Conservation (phyloP, 2,797 vertebrate species). For the Syncerus caffer region DNA sequence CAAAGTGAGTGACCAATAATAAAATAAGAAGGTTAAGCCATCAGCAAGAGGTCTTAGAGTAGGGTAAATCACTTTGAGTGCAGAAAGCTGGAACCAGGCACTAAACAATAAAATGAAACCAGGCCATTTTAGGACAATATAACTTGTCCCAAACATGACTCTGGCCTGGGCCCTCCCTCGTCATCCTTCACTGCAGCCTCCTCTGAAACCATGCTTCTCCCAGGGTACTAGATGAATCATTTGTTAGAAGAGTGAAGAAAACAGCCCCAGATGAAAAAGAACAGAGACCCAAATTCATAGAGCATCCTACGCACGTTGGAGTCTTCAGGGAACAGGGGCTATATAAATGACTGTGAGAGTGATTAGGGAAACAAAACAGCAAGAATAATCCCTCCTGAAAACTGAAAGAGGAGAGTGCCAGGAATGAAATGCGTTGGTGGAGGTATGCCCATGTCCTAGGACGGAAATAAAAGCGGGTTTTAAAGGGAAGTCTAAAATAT, state of each 20-base stretch:
- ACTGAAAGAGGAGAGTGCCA: conserved; percentile 14
- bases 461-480: conserved; percentile 16
- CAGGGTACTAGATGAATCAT: neutral
- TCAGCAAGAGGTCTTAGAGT: neutral
- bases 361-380: conserved; percentile 40
- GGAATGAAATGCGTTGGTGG: neutral
- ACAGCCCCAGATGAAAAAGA: neutral
- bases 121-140: neutral
- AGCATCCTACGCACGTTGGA: neutral
- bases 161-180: neutral
- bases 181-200: neutral
- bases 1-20: neutral
- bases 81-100: neutral
- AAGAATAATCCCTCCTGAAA: conserved; percentile 44
- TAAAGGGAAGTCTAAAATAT: conserved; percentile 32
- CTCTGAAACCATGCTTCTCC: neutral
- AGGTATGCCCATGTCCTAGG: conserved; percentile 2
- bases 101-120: conserved; percentile 15
- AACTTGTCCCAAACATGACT: neutral
- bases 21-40: neutral
- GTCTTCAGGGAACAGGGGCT: neutral
- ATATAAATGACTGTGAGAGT: neutral
- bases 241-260: conserved; percentile 23
- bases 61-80: neutral
- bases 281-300: neutral